Evolutionary conservation across 2,888 invertebrate species (phyloP).

Genomic region (Troides aeacus): DNA sequence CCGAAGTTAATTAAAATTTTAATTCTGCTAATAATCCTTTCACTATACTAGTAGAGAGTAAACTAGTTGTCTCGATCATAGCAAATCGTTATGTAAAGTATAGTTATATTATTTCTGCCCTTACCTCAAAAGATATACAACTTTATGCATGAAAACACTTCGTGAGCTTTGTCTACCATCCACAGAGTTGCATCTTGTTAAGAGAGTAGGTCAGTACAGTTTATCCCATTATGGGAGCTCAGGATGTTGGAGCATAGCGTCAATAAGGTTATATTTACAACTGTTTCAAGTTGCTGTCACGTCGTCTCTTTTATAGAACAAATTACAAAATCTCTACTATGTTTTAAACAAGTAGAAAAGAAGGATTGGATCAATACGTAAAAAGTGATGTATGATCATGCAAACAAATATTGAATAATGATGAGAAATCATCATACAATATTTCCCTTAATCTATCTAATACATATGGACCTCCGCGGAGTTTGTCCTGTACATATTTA

Average conservation of each 20-base stretch:
- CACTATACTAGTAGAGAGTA: background rate
- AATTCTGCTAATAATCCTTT: background rate
- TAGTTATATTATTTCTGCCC: background rate
- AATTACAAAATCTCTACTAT: too few relatives aligned
- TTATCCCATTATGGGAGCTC: slow-evolving; percentile 16
- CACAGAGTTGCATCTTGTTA: slow-evolving; percentile 21
- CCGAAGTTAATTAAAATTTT: background rate
- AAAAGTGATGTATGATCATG: too few relatives aligned
- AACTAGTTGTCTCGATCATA: background rate
- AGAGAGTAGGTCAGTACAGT: slow-evolving; percentile 19
- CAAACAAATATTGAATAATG: too few relatives aligned
- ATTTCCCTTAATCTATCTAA: too few relatives aligned
- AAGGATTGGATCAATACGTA: background rate
- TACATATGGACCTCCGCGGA: too few relatives aligned
- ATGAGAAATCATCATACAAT: too few relatives aligned
- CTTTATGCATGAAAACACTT: slow-evolving; percentile 18
- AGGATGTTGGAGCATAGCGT: slow-evolving; percentile 13
- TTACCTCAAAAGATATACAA: slow-evolving; percentile 4
- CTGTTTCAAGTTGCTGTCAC: background rate
- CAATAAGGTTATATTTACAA: background rate
- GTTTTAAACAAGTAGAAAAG: too few relatives aligned
- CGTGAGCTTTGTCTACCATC: slow-evolving; percentile 9
- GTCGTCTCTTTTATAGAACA: background rate
- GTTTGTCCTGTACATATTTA: too few relatives aligned
- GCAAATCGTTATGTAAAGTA: background rate